Percentiles rank a stretch among this genome's conserved stretches.
Evolutionary conservation across 2,797 vertebrate genomes (phyloP).

Genomic region (Pelobates cultripes): DNA sequence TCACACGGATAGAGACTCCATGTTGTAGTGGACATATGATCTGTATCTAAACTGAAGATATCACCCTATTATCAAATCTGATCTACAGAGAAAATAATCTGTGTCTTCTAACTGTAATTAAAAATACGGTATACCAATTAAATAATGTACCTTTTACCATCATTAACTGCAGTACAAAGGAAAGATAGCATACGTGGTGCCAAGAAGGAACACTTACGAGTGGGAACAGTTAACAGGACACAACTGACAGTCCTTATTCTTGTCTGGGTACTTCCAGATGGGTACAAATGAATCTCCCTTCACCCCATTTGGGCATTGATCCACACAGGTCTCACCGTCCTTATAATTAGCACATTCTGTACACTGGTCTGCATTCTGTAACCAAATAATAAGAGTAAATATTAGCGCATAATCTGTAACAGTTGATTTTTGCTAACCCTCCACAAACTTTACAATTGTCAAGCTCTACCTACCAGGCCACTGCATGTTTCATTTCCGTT

Average conservation of each 20-base stretch:
- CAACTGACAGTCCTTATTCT: constrained; percentile 80
- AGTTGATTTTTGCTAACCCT: too few species aligned
- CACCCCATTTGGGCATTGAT: constrained; percentile 86
- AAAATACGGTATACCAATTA: too few species aligned
- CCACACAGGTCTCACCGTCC: constrained; percentile 82
- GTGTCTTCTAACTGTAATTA: too few species aligned
- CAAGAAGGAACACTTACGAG: constrained; percentile 77
- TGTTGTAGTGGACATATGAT: too few species aligned
- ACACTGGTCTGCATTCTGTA: constrained; percentile 86
- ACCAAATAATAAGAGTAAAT: not conserved
- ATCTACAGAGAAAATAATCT: too few species aligned
- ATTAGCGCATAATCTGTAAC: too few species aligned
- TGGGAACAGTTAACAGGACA: constrained; percentile 92
- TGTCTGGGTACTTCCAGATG: constrained; percentile 91
- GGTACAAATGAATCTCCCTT: constrained; percentile 86
- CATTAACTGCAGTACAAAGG: too few species aligned
- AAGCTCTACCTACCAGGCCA: constrained; percentile 78
- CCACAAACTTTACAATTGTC: not conserved
- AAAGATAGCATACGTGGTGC: too few species aligned
- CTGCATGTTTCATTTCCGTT: constrained; percentile 86
- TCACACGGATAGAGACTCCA: too few species aligned
- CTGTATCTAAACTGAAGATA: too few species aligned
- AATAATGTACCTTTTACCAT: too few species aligned
- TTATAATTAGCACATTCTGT: constrained; percentile 81
- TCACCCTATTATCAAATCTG: too few species aligned